Conservation (phyloP, 2,797 vertebrate genomes). For the Amblyraja radiata region DNA sequence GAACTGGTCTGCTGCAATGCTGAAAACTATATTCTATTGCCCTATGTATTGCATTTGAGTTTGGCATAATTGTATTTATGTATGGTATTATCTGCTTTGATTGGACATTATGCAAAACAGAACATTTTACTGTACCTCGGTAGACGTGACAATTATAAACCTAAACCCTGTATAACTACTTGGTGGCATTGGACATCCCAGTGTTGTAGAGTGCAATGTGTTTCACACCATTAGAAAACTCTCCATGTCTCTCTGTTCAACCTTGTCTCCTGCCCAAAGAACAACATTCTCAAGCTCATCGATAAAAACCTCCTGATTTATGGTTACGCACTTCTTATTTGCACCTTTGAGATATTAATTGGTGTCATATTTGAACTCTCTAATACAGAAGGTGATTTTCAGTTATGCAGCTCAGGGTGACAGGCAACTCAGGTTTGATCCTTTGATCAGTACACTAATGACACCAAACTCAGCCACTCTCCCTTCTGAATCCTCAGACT, state of each 20-base stretch:
- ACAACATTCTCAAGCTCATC: not conserved
- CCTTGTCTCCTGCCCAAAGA: not conserved
- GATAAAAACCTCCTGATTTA: not conserved
- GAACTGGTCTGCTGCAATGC: no score
- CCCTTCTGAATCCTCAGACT: not conserved
- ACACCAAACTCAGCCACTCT: not conserved
- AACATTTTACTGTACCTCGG: no score
- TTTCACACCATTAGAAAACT: not conserved
- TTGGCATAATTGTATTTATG: no score
- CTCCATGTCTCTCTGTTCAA: not conserved
- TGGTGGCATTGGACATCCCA: not conserved
- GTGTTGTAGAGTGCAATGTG: not conserved
- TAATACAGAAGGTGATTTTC: not conserved
- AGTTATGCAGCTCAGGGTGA: not conserved
- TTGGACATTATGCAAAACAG: no score
- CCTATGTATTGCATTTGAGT: no score
- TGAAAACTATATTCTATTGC: no score
- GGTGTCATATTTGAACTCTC: not conserved
- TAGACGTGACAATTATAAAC: no score
- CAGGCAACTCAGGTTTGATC: not conserved
- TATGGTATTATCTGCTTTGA: no score
- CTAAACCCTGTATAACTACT: no score
- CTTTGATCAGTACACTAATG: not conserved
- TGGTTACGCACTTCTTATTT: not conserved
- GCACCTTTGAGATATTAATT: not conserved